phyloP scores from a whole-genome alignment of 2,888 invertebrate species.

The Sthenelais limicola region DNA sequence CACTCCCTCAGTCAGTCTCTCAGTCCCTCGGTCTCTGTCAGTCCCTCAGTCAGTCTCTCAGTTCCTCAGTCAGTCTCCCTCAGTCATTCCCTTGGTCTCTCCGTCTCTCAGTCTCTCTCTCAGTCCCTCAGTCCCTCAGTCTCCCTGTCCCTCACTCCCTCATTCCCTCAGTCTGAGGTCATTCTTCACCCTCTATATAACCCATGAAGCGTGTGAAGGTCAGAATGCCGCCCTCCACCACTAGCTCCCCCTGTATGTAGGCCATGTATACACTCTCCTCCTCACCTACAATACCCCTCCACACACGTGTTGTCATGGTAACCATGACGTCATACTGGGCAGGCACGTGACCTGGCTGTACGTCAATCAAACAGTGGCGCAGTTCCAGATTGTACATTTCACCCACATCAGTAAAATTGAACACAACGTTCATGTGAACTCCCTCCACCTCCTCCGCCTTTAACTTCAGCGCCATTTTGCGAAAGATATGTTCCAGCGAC shows the following conservation, averaged over 20 bases:
- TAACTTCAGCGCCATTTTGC: not conserved
- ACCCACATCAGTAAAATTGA: conserved; percentile 35
- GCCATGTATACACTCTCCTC: not conserved
- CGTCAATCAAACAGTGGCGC: conserved; percentile 13
- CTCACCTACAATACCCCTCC: conserved; percentile 1
- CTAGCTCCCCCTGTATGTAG: conserved; percentile 16
- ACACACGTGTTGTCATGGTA: not conserved
- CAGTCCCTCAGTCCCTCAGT: too few species aligned
- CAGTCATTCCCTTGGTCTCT: too few species aligned
- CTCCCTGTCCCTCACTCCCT: too few species aligned
- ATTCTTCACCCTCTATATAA: too few species aligned
- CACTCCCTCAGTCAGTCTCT: too few species aligned
- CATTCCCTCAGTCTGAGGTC: too few species aligned
- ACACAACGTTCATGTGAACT: conserved; percentile 1
- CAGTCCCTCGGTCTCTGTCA: too few species aligned
- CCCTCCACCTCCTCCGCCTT: conserved; percentile 14
- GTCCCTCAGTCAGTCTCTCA: too few species aligned
- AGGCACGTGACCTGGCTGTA: not conserved
- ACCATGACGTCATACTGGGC: conserved; percentile 25
- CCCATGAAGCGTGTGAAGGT: conserved; percentile 22
- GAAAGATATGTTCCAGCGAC: not conserved
- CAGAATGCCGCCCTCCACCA: conserved; percentile 13
- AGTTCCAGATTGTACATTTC: conserved; percentile 1
- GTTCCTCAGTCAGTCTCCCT: too few species aligned
- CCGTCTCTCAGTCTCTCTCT: too few species aligned